phyloP scores from a whole-genome alignment of 1,140 invertebrate species.

The Drosophila suzukii region DNA sequence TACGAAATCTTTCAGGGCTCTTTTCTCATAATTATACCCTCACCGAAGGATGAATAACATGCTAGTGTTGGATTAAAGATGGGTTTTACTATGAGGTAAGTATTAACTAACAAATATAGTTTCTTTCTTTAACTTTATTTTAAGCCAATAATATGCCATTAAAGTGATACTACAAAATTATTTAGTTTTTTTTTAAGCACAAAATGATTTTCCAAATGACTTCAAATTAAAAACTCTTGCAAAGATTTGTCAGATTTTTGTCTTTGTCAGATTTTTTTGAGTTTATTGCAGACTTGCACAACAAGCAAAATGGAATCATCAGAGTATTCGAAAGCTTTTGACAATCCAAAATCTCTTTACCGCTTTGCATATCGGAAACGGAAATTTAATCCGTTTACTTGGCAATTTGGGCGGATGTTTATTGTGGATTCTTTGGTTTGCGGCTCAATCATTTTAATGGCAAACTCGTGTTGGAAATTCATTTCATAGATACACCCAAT shows the following conservation, averaged over 20 bases:
- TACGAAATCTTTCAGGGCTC: slow-evolving; percentile 24
- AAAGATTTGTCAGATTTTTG: too few species aligned
- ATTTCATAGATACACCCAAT: slow-evolving; percentile 27
- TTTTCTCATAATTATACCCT: slow-evolving; percentile 25
- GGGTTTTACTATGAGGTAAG: too few species aligned
- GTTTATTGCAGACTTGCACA: not conserved
- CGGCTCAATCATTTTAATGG: slow-evolving; percentile 76
- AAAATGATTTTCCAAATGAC: too few species aligned
- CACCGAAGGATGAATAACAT: not conserved
- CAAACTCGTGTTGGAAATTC: slow-evolving; percentile 63
- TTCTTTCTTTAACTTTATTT: too few species aligned
- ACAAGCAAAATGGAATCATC: not conserved
- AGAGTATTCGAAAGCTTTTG: slow-evolving; percentile 18
- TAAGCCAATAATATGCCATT: too few species aligned
- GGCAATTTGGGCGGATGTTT: slow-evolving; percentile 50
- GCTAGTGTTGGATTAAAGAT: not conserved
- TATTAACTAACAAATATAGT: too few species aligned
- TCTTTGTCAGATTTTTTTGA: too few species aligned
- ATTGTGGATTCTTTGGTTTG: slow-evolving; percentile 71
- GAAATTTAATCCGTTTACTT: slow-evolving; percentile 77
- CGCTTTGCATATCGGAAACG: slow-evolving; percentile 29
- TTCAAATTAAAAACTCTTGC: too few species aligned
- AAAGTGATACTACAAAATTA: too few species aligned
- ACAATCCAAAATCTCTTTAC: not conserved
- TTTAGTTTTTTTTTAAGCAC: too few species aligned